A percentile compares a stretch with the other conserved stretches of the same genome.
phyloP scores from a whole-genome alignment of 2,113 vertebrate species.

The Heloderma charlesbogerti region DNA sequence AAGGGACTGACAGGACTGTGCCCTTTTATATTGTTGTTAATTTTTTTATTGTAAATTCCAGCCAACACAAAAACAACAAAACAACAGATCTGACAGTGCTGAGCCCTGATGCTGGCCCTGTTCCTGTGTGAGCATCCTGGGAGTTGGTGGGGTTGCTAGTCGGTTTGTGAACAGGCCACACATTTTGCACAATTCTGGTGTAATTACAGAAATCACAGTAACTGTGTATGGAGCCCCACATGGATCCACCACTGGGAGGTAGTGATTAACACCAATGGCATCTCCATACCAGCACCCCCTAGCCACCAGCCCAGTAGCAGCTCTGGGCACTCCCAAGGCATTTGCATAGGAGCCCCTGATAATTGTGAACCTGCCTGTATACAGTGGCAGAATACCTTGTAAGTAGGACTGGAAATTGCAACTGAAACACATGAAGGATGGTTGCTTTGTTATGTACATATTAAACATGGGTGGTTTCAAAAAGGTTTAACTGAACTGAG shows the following conservation, averaged over 20 bases:
- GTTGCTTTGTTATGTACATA: conserved; percentile 67
- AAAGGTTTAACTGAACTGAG: conserved; percentile 47
- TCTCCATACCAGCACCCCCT: background rate
- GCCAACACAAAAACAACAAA: no score
- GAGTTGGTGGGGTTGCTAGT: background rate
- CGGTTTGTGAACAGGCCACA: background rate
- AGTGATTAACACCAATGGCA: background rate
- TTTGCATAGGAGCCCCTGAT: background rate
- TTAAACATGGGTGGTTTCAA: conserved; percentile 38
- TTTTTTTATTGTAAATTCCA: no score
- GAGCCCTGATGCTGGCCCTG: no score
- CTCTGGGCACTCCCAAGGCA: background rate
- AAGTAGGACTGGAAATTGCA: conserved; percentile 14
- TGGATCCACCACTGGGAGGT: background rate
- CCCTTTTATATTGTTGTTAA: no score
- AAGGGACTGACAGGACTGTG: no score
- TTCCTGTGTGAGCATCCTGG: background rate
- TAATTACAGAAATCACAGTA: background rate
- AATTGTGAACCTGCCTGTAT: background rate
- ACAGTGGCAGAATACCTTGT: conserved; percentile 41
- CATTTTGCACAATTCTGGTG: background rate
- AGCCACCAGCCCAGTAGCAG: background rate
- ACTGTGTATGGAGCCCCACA: no score
- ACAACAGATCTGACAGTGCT: no score
- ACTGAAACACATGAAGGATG: conserved; percentile 53